Evolutionary conservation across 2,113 vertebrate genomes (phyloP).

Genomic region (Chamaetylas fuelleborni): DNA sequence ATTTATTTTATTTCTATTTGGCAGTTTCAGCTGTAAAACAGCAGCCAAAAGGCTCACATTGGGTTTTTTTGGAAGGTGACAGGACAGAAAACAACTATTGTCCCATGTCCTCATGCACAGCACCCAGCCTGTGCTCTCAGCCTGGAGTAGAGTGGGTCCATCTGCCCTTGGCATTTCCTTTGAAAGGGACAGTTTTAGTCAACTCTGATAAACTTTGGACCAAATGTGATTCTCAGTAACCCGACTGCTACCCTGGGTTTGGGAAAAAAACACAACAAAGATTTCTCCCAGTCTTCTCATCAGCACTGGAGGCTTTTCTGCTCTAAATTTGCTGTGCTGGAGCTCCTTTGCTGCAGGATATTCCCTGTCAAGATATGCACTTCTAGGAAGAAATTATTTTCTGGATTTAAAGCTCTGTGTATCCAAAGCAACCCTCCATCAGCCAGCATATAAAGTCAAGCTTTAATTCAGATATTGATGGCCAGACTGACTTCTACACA

Average conservation of each 20-base stretch:
- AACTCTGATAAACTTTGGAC: not conserved
- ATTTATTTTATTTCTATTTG: not conserved
- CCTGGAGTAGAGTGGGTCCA: not conserved
- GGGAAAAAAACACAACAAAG: not conserved
- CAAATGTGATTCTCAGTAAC: not conserved
- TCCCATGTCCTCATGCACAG: not conserved
- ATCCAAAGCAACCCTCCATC: not conserved
- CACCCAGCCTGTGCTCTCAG: not conserved
- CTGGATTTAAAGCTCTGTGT: not conserved
- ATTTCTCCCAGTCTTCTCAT: not conserved
- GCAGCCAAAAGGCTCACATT: not conserved
- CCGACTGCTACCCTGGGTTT: not conserved
- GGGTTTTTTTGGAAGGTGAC: not conserved
- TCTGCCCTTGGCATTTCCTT: not conserved
- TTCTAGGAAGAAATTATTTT: not conserved
- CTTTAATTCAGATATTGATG: not conserved
- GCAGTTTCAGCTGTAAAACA: not conserved
- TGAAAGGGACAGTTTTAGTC: not conserved
- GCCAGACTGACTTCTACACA: not conserved
- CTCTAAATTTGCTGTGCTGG: not conserved
- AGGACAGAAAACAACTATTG: not conserved
- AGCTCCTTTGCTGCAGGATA: not conserved
- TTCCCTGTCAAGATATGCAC: not conserved
- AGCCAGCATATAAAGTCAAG: not conserved
- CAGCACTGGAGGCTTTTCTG: not conserved